Conservation (phyloP, 2,888 invertebrate genomes). For the Dryococelus australis region DNA sequence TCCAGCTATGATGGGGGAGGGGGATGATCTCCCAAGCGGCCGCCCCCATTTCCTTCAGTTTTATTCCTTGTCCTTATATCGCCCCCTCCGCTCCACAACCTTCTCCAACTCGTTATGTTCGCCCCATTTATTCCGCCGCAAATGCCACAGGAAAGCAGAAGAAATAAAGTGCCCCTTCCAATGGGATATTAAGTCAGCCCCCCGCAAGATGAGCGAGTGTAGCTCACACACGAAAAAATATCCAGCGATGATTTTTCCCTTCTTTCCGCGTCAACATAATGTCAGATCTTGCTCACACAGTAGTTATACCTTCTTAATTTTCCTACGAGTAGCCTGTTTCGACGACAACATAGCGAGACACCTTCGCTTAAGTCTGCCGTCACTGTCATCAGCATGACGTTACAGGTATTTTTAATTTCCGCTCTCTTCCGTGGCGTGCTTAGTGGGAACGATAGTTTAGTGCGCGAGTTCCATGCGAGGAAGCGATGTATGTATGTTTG, state of each 20-base stretch:
- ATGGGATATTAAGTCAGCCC: conserved; percentile 16
- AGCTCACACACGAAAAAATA: not conserved
- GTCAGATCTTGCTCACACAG: not conserved
- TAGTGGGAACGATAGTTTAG: no score
- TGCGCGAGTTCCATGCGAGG: no score
- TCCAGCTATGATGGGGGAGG: no score
- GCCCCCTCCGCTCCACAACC: not conserved
- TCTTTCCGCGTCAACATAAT: not conserved
- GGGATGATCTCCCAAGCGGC: conserved; percentile 18
- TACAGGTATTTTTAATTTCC: no score
- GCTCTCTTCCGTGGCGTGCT: no score
- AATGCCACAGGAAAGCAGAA: conserved; percentile 16
- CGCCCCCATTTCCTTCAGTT: conserved; percentile 9
- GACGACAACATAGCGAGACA: no score
- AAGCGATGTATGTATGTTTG: no score
- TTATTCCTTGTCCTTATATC: conserved; percentile 9
- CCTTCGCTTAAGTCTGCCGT: no score
- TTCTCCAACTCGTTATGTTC: conserved; percentile 8
- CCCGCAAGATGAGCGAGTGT: not conserved
- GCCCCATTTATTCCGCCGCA: conserved; percentile 16
- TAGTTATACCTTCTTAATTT: not conserved
- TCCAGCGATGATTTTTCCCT: not conserved
- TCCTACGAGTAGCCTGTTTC: no score
- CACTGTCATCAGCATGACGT: no score
- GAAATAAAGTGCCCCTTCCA: conserved; percentile 5